phyloP scores from a whole-genome alignment of 2,113 vertebrate species.

The Pica pica region DNA sequence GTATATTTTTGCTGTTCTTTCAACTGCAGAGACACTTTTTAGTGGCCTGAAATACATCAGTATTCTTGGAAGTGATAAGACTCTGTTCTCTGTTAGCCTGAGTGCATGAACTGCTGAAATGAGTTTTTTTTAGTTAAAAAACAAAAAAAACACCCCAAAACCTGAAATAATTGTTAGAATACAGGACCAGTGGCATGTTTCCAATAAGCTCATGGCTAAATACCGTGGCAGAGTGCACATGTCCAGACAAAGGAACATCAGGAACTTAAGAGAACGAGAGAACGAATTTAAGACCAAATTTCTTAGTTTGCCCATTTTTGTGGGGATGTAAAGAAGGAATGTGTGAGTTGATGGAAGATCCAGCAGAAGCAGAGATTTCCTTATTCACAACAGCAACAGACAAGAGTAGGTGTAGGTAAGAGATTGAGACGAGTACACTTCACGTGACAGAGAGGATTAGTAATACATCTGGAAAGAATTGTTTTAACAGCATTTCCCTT shows the following conservation, averaged over 20 bases:
- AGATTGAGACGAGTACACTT: not conserved
- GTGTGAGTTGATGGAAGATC: not conserved
- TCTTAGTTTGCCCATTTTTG: not conserved
- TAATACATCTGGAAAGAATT: not conserved
- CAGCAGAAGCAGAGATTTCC: not conserved
- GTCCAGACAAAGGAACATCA: not conserved
- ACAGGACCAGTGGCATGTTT: not conserved
- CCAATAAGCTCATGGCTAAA: not conserved
- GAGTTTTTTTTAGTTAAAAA: not conserved
- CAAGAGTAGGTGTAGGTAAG: not conserved
- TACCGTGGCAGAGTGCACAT: fast-evolving
- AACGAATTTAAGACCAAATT: not conserved
- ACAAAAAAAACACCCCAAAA: too few relatives aligned
- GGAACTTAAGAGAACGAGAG: not conserved
- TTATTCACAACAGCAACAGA: not conserved
- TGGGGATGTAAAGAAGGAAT: not conserved
- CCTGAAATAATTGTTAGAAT: not conserved
- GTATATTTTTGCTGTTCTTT: not conserved
- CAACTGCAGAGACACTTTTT: not conserved
- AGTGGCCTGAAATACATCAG: not conserved
- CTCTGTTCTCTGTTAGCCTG: not conserved
- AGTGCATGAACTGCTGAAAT: not conserved
- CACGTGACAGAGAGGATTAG: not conserved
- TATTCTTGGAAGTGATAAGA: not conserved
- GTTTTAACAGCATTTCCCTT: not conserved